phyloP scores from a whole-genome alignment of 2,888 invertebrate genomes.

The Nemotelus nigrinus region DNA sequence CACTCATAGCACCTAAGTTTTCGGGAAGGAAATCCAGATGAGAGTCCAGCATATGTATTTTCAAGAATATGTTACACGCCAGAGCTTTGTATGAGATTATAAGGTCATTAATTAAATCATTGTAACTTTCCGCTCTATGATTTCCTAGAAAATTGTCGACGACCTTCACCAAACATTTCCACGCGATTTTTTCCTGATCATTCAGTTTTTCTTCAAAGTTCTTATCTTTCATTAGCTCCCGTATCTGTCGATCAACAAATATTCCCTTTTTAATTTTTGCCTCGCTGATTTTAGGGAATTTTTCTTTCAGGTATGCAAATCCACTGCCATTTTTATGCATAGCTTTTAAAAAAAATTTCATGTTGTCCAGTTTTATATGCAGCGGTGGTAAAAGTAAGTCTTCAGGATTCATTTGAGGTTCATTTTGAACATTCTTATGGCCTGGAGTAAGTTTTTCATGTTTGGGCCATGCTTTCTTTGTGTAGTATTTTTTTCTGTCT shows the following conservation, averaged over 20 bases:
- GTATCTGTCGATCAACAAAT: no score
- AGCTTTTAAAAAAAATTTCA: not conserved
- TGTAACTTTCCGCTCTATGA: constrained; percentile 15
- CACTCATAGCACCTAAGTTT: not conserved
- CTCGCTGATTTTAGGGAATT: constrained; percentile 15
- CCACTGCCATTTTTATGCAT: no score
- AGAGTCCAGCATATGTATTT: constrained; percentile 12
- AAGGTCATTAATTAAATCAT: not conserved
- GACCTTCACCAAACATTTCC: constrained; percentile 4
- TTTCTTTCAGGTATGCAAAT: not conserved
- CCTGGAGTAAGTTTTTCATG: constrained; percentile 4
- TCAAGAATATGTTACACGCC: constrained; percentile 1
- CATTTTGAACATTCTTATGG: constrained; percentile 7
- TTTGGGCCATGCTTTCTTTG: no score
- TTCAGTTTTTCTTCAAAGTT: not conserved
- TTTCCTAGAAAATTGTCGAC: constrained; percentile 17
- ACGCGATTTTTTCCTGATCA: constrained; percentile 8
- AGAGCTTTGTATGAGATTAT: not conserved
- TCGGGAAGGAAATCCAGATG: constrained; percentile 9
- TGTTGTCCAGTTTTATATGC: not conserved
- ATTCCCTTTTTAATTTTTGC: no score
- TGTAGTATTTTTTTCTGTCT: no score
- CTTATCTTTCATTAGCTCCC: constrained; percentile 4
- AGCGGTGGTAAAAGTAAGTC: constrained; percentile 11
- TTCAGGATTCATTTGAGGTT: not conserved